Evolutionary conservation across 2,888 invertebrate species (phyloP), one percentile per base, ranked within the genome.

Genomic region (Leptopterna dolabrata): DNA sequence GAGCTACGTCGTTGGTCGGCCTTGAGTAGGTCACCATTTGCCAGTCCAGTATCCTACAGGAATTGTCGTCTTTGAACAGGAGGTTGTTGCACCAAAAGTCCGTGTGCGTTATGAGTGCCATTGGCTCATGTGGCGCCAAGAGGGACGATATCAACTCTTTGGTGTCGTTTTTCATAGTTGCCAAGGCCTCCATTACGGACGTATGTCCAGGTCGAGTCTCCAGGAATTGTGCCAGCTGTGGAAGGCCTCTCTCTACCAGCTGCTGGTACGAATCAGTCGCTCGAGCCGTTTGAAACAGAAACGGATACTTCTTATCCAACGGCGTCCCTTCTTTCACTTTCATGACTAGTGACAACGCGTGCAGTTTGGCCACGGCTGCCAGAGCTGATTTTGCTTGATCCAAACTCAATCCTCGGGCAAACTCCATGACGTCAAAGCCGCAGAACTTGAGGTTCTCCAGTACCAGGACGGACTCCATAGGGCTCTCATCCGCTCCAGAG

Each of bases 31-130:
- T 91, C 81, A 96, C 95, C 96, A 96, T 96, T 93, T 96, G 96
- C 96, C 96, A 96, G 91, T 96, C 96, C 71, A 96, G 92, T 78
- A 96, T 95, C 86, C 94, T 94, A 91, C 96, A 96, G 88, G 94
- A 93, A 24, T 91, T 91, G 55, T 91, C 91, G 45, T 91, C 91
- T 88, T 94, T 94, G 90, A 96, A 96, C 88, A 96, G 92, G 19
- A 96, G 93, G 92, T 96, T 96, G 90, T 96, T 96, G 91, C 95
- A 95, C 96, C 96, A 96, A 91, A 96, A 96, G 91, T 96, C 96
- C 0, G 96, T 96, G 91, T 96, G 96, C 0, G 96, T 96, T 88
- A 96, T 94, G 7, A 96, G 93, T 0, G 96, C 95, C 90, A 95
- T 92, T 0, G 96, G 96, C 90, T 95, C 96, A 80, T 94, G 93